Conservation (phyloP, 2,113 vertebrate species). For the Felis catus region F.catus_Fca126_mat1.0 CM031419.1:134509001-134509500, state of each 20-base stretch:
- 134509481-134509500: conserved; percentile 37
- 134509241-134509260: neutral
- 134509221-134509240: neutral
- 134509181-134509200: neutral
- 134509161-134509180: neutral
- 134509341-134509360: conserved; percentile 14
- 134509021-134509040: neutral
- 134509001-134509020: neutral
- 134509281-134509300: neutral
- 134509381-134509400: neutral
- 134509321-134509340: neutral
- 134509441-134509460: conserved; percentile 36
- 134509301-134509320: neutral
- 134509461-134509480: conserved; percentile 10
- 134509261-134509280: neutral
- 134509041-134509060: neutral
- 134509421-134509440: neutral
- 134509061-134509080: neutral
- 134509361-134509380: conserved; percentile 1
- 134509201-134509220: neutral
- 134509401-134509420: conserved; percentile 20
- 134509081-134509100: neutral
- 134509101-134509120: neutral
- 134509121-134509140: neutral
- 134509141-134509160: neutral